Evolutionary conservation across 2,888 invertebrate species (phyloP).

Genomic region (Rambutsinella grinnellia): DNA sequence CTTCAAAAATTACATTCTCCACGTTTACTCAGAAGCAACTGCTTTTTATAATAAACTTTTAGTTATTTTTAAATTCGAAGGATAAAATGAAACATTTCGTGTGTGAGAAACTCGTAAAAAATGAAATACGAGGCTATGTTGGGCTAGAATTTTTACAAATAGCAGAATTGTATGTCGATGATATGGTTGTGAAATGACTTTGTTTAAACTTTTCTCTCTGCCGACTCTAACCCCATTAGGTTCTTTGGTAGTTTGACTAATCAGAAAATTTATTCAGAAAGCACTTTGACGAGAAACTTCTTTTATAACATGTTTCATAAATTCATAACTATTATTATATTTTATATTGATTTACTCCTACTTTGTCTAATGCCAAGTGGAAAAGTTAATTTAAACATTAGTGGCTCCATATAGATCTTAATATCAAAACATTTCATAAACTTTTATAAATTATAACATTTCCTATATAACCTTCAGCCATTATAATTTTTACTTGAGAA

Average conservation of each 20-base stretch:
- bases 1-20: neutral
- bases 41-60: neutral
- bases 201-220: neutral
- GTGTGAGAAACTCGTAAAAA: conserved; percentile 31
- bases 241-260: neutral
- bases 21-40: neutral
- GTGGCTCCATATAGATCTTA: neutral
- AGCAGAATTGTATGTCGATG: neutral
- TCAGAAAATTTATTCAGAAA: neutral
- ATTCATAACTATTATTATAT: no score
- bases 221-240: neutral
- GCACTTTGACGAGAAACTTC: neutral
- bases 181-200: neutral
- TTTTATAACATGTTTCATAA: neutral
- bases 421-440: neutral
- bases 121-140: conserved; percentile 27
- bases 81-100: conserved; percentile 31
- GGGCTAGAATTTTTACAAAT: neutral
- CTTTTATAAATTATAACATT: neutral
- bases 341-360: no score
- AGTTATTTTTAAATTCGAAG: conserved; percentile 32
- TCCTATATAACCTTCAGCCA: neutral
- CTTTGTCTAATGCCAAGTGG: neutral
- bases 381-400: neutral
- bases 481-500: neutral